Percentiles rank a stretch among this genome's conserved stretches.
Conservation (phyloP, 2,113 vertebrate species). For the Pseudorhombus dupliciocellatus region DNA sequence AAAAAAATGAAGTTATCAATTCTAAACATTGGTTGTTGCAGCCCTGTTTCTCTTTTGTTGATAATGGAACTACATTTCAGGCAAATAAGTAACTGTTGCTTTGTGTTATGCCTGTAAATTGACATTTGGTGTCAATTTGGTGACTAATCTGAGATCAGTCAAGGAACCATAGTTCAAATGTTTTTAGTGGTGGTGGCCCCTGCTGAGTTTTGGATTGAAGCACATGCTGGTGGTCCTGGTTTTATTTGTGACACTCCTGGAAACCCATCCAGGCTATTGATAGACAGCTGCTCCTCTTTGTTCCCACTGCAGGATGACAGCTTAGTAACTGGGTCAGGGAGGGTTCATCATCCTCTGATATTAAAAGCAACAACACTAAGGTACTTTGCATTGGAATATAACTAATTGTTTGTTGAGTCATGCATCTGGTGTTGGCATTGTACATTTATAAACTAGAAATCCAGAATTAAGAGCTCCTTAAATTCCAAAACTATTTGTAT, state of each 20-base stretch:
- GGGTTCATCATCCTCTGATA: conserved; percentile 53
- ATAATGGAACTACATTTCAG: neutral
- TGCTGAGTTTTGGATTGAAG: conserved; percentile 25
- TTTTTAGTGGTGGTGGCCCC: conserved; percentile 18
- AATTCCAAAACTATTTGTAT: too few species aligned
- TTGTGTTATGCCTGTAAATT: neutral
- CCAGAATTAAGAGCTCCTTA: too few species aligned
- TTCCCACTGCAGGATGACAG: conserved; percentile 66
- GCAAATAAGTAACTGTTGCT: neutral
- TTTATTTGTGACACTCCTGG: conserved; percentile 47
- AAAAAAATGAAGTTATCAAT: too few species aligned
- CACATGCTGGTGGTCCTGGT: conserved; percentile 20
- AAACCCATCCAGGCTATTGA: conserved; percentile 58
- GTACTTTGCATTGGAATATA: neutral
- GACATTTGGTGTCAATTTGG: conserved; percentile 19
- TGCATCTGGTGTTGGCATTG: too few species aligned
- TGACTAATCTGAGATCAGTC: neutral
- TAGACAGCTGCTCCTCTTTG: conserved; percentile 75
- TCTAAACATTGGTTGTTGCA: too few species aligned
- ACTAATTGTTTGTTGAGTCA: too few species aligned
- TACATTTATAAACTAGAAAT: too few species aligned
- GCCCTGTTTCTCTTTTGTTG: neutral
- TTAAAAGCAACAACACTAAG: conserved; percentile 18
- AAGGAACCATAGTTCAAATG: conserved; percentile 2
- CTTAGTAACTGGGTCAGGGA: conserved; percentile 75